A percentile compares a stretch with the other conserved stretches of the same genome.
Evolutionary conservation across 2,888 invertebrate genomes (phyloP).

Genomic region (Drosophila bunnanda): DNA sequence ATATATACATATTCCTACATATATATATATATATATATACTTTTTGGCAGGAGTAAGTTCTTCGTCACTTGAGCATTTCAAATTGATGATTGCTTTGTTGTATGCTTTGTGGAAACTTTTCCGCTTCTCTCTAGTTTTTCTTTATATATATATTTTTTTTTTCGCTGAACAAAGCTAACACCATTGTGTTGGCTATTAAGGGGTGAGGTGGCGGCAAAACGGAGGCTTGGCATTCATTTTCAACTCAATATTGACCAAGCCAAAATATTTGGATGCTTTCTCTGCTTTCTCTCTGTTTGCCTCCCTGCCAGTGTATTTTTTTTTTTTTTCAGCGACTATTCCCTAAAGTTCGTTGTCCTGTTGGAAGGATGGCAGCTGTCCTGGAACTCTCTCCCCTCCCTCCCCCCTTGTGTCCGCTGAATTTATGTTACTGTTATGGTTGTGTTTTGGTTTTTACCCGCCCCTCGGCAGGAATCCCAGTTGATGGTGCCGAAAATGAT

Average conservation of each 20-base stretch:
- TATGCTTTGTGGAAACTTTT: conserved; percentile 25
- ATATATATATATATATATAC: background rate
- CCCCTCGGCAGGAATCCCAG: background rate
- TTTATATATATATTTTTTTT: conserved; percentile 6
- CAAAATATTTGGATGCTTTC: conserved; percentile 32
- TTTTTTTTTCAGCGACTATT: conserved; percentile 2
- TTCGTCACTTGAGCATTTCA: conserved; percentile 31
- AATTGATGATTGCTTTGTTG: conserved; percentile 38
- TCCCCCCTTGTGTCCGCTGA: background rate
- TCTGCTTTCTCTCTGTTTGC: conserved; percentile 17
- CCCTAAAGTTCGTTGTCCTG: conserved; percentile 49
- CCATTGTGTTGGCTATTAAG: conserved; percentile 33
- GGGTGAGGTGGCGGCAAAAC: conserved; percentile 10
- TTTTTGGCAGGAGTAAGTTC: conserved; percentile 15
- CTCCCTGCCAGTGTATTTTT: background rate
- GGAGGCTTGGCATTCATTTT: conserved; percentile 32
- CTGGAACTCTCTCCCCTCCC: conserved; percentile 2
- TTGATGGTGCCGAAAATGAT: conserved; percentile 57
- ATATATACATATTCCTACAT: background rate
- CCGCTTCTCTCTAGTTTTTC: conserved; percentile 9
- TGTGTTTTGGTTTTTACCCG: conserved; percentile 27
- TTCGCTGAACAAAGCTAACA: conserved; percentile 28
- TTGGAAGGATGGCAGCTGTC: conserved; percentile 10
- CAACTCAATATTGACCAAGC: conserved; percentile 38
- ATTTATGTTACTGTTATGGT: conserved; percentile 22